Evolutionary conservation across 1,140 invertebrate species (phyloP), one percentile per base, ranked within the genome.

Genomic region (Neotoxoptera formosana): DNA sequence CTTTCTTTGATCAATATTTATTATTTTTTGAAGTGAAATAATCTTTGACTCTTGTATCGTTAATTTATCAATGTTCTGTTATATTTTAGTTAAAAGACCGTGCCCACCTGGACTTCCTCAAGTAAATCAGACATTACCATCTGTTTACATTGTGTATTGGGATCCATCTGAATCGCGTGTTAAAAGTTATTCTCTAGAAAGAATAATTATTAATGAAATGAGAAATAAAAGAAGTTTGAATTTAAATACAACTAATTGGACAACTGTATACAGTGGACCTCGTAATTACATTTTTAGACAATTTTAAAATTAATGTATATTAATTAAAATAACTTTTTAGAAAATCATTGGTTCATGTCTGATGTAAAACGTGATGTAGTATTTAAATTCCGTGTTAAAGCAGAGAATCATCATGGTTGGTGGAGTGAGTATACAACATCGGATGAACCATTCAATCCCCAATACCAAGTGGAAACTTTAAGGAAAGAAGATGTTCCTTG

Each of bases 261-360:
- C 81, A 51, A 81, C 91, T 23, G 91, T 93, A 17, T 93, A 93
- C 8, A 93, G 25, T 45, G 91, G 91, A 93, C 30, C 91, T 45
- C 34, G 91, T 93, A 93, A 86, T 93, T 41, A 91, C 30, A 34
- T 34, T n/a, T 90, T 60, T 60, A 20, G 7, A 60, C 7, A 51
- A 53, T 2, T 53, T 90, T 23, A n/a, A 8, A 45, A 51, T 91
- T 83, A 51, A 6, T 14, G 17, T 93, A 20, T 91, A 41, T 90
- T 51, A 41, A 81, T 90, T 92, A n/a, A 47, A 86, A 84, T 87
- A 93, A 88, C 94, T 93, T 94, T 95, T 36, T 94, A 96, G 97
- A 97, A 34, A 96, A 96, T 94, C 97, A 97, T 94, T 99, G 98
- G 97, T 96, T 98, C 81, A 96, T 98, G 25, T 96, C 96, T 2